Evolutionary conservation across 2,888 invertebrate species (phyloP), one percentile per base, ranked within the genome.

Genomic region (Cylindroiulus punctatus): DNA sequence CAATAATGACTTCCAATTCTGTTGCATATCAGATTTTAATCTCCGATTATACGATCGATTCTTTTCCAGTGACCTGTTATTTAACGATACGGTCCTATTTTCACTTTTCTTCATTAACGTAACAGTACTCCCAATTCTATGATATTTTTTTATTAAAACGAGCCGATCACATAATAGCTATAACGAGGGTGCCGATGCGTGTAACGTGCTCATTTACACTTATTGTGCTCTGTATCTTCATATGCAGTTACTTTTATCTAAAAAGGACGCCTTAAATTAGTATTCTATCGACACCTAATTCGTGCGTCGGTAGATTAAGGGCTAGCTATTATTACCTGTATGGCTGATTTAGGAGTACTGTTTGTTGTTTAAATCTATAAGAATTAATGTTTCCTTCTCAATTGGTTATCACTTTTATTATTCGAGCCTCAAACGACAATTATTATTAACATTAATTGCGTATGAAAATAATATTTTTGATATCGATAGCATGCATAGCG

Each of bases 381-480:
- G n/a, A n/a, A 76, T 76, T 76, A 30, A 76, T 76, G 76, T 76
- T 76, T 30, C 76, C 26, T 10, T 76, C 76, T 76, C 76, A 26
- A 76, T 14, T 30, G 76, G 30, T 76, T 76, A 76, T 30, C 76
- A 22, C 76, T 30, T 44, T 30, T 76, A 30, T 76, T 30, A 76
- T 76, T 76, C 76, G 14, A 76, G 76, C 76, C 76, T 76, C 76
- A 30, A 76, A 30, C 26, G 76, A 76, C 76, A 76, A 76, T 76
- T 76, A 76, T 76, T 76, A 76, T 76, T 76, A 76, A 65, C 30
- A 76, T 76, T 76, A 76, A 76, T 76, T 76, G 76, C 30, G 76
- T 76, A 76, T 76, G 76, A 76, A 76, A 76, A 76, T 30, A 76
- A 30, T 76, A 76, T 76, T 76, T 76, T 76, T 76, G 76, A 76